Percentiles rank a stretch among this genome's conserved stretches.
phyloP scores from a whole-genome alignment of 2,888 invertebrate genomes.

The Trachelus troglodyta region DNA sequence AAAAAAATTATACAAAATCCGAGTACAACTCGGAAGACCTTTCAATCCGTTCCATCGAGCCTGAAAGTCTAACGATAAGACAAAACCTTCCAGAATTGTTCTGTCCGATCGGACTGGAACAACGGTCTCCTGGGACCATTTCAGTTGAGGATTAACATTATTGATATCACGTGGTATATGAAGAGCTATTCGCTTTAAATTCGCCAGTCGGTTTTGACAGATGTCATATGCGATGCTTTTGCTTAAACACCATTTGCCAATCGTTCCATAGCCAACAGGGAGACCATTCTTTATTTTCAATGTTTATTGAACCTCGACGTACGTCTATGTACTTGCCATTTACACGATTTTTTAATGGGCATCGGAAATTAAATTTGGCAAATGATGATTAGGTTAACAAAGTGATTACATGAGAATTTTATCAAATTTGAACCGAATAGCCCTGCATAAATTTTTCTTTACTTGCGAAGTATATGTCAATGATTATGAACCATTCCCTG shows the following conservation, averaged over 20 bases:
- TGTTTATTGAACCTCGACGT: too few relatives aligned
- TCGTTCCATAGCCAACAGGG: background rate
- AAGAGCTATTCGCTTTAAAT: background rate
- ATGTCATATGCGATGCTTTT: background rate
- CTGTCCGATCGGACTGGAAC: background rate
- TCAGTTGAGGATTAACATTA: background rate
- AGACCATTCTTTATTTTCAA: background rate
- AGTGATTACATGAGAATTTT: background rate
- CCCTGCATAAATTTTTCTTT: background rate
- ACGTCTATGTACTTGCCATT: background rate
- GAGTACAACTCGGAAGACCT: background rate
- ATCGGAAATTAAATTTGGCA: background rate
- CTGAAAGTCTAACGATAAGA: slow-evolving; percentile 5
- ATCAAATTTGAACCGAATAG: background rate
- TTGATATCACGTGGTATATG: background rate
- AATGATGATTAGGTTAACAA: background rate
- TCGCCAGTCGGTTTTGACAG: background rate
- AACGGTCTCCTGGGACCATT: slow-evolving; percentile 3
- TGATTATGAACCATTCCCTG: background rate
- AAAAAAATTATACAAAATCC: background rate
- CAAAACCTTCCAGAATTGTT: slow-evolving; percentile 4
- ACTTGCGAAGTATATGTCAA: background rate
- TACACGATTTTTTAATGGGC: too few relatives aligned
- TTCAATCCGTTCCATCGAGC: slow-evolving; percentile 10
- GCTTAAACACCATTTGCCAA: background rate